phyloP scores from a whole-genome alignment of 2,113 vertebrate genomes.

The Pachyramphus minor region DNA sequence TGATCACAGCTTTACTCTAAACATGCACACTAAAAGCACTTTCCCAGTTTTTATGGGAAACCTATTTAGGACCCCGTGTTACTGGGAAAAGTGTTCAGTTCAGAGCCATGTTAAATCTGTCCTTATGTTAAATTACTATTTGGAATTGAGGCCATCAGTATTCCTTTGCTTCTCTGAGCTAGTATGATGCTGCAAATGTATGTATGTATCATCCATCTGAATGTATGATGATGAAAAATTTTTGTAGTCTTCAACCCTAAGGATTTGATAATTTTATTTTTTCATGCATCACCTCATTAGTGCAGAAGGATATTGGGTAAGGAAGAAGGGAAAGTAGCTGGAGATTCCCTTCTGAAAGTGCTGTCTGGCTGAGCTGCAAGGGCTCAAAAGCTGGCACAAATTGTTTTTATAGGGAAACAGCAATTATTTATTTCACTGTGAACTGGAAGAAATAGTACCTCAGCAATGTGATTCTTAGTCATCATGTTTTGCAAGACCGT shows the following conservation, averaged over 20 bases:
- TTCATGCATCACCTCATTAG: not conserved
- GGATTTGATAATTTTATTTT: not conserved
- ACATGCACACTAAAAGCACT: not conserved
- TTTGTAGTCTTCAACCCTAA: not conserved
- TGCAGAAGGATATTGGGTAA: not conserved
- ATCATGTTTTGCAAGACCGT: conserved; percentile 18
- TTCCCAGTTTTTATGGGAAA: conserved; percentile 29
- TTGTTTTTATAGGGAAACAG: not conserved
- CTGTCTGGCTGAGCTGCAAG: not conserved
- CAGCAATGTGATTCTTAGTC: conserved; percentile 53
- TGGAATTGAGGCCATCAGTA: not conserved
- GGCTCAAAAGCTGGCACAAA: not conserved
- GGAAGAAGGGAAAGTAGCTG: not conserved
- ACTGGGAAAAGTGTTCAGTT: not conserved
- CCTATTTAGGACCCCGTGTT: not conserved
- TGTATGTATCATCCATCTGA: not conserved
- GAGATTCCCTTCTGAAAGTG: not conserved
- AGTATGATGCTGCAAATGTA: not conserved
- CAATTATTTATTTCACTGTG: not conserved
- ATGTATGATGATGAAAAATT: not conserved
- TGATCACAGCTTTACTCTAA: conserved; percentile 16
- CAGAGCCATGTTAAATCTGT: not conserved
- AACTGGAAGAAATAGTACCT: not conserved
- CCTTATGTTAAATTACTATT: not conserved
- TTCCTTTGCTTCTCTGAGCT: not conserved